Evolutionary conservation across 92 coral and sea anemone genomes (phyloP), one percentile per base, ranked within the genome.

Genomic region (Porites lobata): DNA sequence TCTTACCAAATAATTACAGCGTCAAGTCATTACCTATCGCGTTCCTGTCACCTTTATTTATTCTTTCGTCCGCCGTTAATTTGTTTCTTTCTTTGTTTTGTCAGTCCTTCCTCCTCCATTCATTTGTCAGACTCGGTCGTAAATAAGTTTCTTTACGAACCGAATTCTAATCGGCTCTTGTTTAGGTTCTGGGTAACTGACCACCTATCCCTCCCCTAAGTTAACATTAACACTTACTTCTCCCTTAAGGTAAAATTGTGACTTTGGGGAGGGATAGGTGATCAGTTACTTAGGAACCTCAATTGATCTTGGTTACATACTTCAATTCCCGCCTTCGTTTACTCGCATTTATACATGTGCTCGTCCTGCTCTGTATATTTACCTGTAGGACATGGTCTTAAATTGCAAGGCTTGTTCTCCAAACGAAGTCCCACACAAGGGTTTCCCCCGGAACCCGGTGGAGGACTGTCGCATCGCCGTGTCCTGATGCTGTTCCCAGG

Each of bases 381-480:
- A 81, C 85, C 70, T 54, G 54, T 66, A 12, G 59, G 56, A 81
- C 85, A 80, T 2, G 75, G 24, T 52, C 76, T 65, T 0, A 43
- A 18, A 26, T 80, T 53, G 7, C 85, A 80, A 52, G 66, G 26
- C 50, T 22, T 67, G 64, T 3, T 80, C 26, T 10, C 47, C 17
- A 67, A 13, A 1, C 75, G 26, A 22, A 18, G 76, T 43, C 93
- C 93, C 17, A 29, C 58, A 12, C 93, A 90, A 2, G 32, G 78
- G 22, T 50, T 78, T 6, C 93, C 93, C 10, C 86, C 93, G 73
- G 83, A 56, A 12, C 89, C 58, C 20, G 93, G 93, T 6, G 69
- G 53, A 8, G 93, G 93, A 50, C 79, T 85, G 19, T 81, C 72
- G 68, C 85, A 81, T 81, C 58, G 22, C 68, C 85, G 74, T 19